phyloP scores from a whole-genome alignment of 2,888 invertebrate species.

The Thysanoteuthis rhombus region DNA sequence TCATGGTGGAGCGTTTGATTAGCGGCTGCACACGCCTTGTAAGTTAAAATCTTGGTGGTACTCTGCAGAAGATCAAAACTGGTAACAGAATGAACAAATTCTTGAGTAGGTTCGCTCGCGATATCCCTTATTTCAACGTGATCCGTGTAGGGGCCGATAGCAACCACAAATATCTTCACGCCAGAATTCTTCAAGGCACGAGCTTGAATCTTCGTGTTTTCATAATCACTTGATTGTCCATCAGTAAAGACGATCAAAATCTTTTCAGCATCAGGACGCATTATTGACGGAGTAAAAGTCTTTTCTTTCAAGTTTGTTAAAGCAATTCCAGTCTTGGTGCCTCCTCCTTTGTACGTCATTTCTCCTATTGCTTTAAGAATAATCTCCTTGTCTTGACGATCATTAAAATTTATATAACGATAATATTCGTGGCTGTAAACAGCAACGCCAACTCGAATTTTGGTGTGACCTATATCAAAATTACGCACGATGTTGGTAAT shows the following conservation, averaged over 20 bases:
- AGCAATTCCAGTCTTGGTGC: conserved; percentile 43
- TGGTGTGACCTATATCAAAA: background rate
- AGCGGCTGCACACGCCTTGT: conserved; percentile 40
- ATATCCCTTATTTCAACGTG: conserved; percentile 38
- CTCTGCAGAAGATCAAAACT: conserved; percentile 39
- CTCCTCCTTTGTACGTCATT: conserved; percentile 38
- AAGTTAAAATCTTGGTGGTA: conserved; percentile 40
- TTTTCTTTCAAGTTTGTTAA: conserved; percentile 38
- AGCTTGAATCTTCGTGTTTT: conserved; percentile 39
- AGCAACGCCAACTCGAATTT: background rate
- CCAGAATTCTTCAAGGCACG: conserved; percentile 38
- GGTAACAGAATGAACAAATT: conserved; percentile 39
- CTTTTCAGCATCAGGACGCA: conserved; percentile 41
- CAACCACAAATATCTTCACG: conserved; percentile 43
- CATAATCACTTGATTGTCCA: conserved; percentile 42
- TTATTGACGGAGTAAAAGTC: conserved; percentile 35
- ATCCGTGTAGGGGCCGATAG: conserved; percentile 38
- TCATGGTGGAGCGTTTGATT: background rate
- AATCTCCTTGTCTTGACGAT: background rate
- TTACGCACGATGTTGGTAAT: background rate
- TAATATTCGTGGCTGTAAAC: conserved; percentile 18
- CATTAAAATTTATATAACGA: background rate
- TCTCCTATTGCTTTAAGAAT: background rate
- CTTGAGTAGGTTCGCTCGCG: conserved; percentile 36
- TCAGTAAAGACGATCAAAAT: conserved; percentile 47